Evolutionary conservation across 2,888 invertebrate species (phyloP), one percentile per base, ranked within the genome.

Genomic region (Nomada goodeniana): DNA sequence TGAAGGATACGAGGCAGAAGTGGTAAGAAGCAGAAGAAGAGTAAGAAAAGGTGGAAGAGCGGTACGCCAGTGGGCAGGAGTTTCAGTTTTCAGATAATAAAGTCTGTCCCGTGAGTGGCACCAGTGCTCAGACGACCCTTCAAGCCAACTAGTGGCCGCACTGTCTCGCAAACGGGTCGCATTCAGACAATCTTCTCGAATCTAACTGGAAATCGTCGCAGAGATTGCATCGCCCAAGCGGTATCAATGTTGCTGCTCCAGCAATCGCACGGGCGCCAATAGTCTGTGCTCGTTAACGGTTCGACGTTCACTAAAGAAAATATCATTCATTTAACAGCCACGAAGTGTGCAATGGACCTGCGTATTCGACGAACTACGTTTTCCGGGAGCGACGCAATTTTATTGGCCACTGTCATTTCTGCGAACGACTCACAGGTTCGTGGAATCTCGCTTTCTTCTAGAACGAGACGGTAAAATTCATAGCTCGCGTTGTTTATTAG

Each of bases 1-100:
- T 57, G 64, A 70, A 67, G 52, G 57, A 47, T 53, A 68, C 18
- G 60, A 13, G 29, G 74, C 47, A 75, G 53, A 44, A 59, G 36
- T 44, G 59, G n/a, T n/a, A n/a, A n/a, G n/a, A n/a, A n/a, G n/a
- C n/a, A n/a, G 10, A 26, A 70, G 68, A 69, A 61, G 53, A 36
- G 4, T 29, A 36, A 20, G 36, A 4, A 20, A 29, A n/a, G 50
- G n/a, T 65, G 44, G 63, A 60, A 67, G 72, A 44, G 55, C 26
- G 26, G 67, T 15, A 57, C 73, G 50, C 55, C 36, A 61, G 75
- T 72, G 75, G 61, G 55, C 75, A 55, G 80, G 61, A 74, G 80
- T 69, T 75, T 88, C 88, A 75, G 89, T 88, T 88, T 89, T 84
- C 86, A 85, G 88, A 91, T 91, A 91, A 90, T 88, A 87, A 88